Evolutionary conservation across 1,140 invertebrate genomes (phyloP).

Genomic region (Macrobrachium nipponense): DNA sequence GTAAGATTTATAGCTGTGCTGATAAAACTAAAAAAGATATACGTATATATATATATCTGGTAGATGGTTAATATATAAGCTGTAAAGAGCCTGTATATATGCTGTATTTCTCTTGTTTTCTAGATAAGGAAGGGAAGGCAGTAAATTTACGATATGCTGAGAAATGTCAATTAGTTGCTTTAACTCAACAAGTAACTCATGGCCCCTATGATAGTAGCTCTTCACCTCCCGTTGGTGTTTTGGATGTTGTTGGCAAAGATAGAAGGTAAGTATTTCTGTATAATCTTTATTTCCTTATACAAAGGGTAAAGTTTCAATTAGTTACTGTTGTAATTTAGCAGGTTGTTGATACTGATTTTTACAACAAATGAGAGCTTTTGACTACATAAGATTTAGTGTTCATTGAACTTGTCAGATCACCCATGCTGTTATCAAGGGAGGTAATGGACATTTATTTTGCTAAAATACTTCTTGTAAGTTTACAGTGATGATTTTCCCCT

Average conservation of each 20-base stretch:
- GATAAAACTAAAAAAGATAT: not conserved
- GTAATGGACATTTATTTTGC: too few relatives aligned
- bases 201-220: slow-evolving; percentile 84
- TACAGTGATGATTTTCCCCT: too few relatives aligned
- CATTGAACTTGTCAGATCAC: too few relatives aligned
- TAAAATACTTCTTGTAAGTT: too few relatives aligned
- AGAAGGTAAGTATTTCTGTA: slow-evolving; percentile 74
- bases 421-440: too few relatives aligned
- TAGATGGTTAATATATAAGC: not conserved
- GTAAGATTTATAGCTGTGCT: not conserved
- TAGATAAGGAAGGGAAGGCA: slow-evolving; percentile 96
- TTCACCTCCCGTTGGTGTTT: slow-evolving; percentile 86
- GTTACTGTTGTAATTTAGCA: not conserved
- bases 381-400: too few relatives aligned
- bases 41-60: too few relatives aligned
- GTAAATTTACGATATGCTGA: slow-evolving; percentile 94
- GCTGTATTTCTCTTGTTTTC: slow-evolving; percentile 65
- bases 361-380: too few relatives aligned
- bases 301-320: slow-evolving; percentile 12
- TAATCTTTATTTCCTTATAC: not conserved
- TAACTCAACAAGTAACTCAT: slow-evolving; percentile 89
- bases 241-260: slow-evolving; percentile 95
- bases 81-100: not conserved
- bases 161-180: slow-evolving; percentile 89
- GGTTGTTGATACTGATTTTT: too few relatives aligned